phyloP scores from a whole-genome alignment of 2,797 vertebrate species.

The Poecilia gillii region DNA sequence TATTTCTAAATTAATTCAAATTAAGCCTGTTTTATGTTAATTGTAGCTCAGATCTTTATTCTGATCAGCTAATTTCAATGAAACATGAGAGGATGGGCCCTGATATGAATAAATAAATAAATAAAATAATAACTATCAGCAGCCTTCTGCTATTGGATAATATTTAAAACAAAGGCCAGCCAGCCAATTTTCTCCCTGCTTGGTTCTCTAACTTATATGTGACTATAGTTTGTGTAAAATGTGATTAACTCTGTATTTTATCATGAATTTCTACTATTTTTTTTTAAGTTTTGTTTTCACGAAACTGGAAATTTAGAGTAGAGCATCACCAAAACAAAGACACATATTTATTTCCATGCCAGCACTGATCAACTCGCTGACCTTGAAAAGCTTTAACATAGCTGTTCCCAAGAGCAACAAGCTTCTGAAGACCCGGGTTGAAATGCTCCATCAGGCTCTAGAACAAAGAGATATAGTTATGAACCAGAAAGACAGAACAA shows the following conservation, averaged over 20 bases:
- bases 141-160: not conserved
- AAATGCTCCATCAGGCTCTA: constrained; percentile 95
- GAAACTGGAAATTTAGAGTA: not conserved
- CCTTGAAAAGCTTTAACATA: constrained; percentile 92
- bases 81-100: not conserved
- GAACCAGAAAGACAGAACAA: not conserved
- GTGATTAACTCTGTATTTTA: not conserved
- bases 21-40: not conserved
- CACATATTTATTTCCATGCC: not conserved
- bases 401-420: constrained; percentile 91
- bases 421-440: constrained; percentile 92
- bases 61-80: not conserved
- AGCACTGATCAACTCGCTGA: constrained; percentile 63
- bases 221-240: no score
- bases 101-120: not conserved
- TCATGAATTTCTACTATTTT: not conserved
- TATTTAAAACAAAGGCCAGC: not conserved
- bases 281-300: not conserved
- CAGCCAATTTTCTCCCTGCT: not conserved
- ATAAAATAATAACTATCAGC: not conserved
- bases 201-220: not conserved
- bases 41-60: not conserved
- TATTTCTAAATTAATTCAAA: not conserved
- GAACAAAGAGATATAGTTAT: not conserved
- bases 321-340: not conserved